phyloP scores from a whole-genome alignment of 2,888 invertebrate species.

The Heliconius ethilla region DNA sequence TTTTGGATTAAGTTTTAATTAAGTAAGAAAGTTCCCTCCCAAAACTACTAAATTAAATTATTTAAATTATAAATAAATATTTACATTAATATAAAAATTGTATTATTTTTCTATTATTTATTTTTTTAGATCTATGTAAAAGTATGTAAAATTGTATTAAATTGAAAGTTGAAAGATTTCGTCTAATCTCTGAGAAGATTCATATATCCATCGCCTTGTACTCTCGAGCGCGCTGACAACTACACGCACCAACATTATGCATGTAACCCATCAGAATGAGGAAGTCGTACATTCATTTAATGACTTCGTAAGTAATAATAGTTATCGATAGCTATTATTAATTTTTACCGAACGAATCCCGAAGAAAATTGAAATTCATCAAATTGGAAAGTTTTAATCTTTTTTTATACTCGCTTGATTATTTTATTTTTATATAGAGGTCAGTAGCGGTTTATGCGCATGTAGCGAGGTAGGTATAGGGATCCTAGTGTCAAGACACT shows the following conservation, averaged over 20 bases:
- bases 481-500: no score
- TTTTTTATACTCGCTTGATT: not conserved
- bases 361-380: conserved; percentile 13
- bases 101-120: not conserved
- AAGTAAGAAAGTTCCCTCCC: no score
- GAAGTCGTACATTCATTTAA: conserved; percentile 45
- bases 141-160: not conserved
- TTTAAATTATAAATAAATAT: no score
- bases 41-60: no score
- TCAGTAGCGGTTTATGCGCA: not conserved
- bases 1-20: no score
- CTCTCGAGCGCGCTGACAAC: conserved; percentile 40
- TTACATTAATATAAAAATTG: no score
- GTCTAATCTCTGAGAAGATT: conserved; percentile 23
- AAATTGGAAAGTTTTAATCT: not conserved
- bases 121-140: not conserved
- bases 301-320: conserved; percentile 39
- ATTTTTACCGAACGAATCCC: conserved; percentile 16
- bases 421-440: not conserved
- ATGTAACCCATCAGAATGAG: conserved; percentile 43
- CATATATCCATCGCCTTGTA: conserved; percentile 26
- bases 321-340: conserved; percentile 39
- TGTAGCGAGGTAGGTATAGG: no score
- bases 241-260: conserved; percentile 38
- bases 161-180: conserved; percentile 18